Conservation (phyloP, 2,113 vertebrate genomes). For the Calonectris borealis region DNA sequence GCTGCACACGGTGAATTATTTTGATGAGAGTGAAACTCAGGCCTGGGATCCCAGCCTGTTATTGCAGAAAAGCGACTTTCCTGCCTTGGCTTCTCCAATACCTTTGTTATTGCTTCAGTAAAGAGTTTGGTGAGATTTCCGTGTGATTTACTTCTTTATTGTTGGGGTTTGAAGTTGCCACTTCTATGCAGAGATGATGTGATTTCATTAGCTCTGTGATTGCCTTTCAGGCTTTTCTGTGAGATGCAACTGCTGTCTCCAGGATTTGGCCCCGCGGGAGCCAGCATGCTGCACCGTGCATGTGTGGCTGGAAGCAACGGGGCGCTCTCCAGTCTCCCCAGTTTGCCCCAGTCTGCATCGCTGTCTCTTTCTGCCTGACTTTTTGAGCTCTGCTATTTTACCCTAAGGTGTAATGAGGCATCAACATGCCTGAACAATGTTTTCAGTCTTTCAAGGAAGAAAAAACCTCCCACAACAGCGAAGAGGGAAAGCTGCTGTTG, state of each 20-base stretch:
- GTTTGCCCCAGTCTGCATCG: not conserved
- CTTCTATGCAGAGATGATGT: not conserved
- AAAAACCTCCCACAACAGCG: not conserved
- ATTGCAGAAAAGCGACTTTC: not conserved
- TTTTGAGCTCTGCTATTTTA: not conserved
- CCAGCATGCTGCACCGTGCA: rapidly evolving
- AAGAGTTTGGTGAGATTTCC: not conserved
- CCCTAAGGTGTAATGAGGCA: not conserved
- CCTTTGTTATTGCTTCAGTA: not conserved
- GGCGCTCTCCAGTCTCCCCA: not conserved
- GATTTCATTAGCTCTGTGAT: not conserved
- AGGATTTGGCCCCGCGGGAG: not conserved
- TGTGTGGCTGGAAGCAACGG: rapidly evolving
- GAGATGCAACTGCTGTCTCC: not conserved
- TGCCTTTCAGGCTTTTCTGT: not conserved
- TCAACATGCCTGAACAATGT: not conserved
- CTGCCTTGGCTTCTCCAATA: not conserved
- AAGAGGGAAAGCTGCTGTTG: not conserved
- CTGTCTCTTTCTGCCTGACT: not conserved
- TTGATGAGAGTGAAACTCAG: not conserved
- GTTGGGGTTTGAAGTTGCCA: not conserved
- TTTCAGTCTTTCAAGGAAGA: not conserved
- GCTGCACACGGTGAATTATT: not conserved
- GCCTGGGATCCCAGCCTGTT: not conserved
- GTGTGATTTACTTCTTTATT: not conserved